phyloP scores from a whole-genome alignment of 2,797 vertebrate genomes.

The Rhodeus uyekii region DNA sequence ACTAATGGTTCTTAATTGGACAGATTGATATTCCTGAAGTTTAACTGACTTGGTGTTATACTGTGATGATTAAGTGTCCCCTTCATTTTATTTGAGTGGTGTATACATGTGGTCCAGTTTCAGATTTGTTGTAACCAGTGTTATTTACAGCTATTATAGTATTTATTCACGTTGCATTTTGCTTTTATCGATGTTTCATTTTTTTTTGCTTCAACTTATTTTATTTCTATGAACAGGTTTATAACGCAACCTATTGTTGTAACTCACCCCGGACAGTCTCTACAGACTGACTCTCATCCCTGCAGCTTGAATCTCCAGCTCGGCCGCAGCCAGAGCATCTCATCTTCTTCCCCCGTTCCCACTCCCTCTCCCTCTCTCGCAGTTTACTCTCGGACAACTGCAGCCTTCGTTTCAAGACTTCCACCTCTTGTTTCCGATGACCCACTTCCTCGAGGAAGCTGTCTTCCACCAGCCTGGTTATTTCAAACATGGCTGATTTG shows the following conservation, averaged over 20 bases:
- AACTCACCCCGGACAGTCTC: constrained; percentile 42
- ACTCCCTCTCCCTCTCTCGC: constrained; percentile 46
- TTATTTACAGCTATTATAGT: not conserved
- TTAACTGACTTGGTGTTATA: too few species aligned
- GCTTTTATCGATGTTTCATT: not conserved
- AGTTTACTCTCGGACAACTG: constrained; percentile 59
- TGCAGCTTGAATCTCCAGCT: constrained; percentile 14
- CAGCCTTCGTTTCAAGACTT: constrained; percentile 54
- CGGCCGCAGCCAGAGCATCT: constrained; percentile 46
- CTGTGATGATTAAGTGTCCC: too few species aligned
- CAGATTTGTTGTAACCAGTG: not conserved
- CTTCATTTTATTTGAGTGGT: too few species aligned
- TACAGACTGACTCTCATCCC: not conserved
- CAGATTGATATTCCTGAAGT: too few species aligned
- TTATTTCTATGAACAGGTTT: too few species aligned
- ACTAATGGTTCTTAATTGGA: too few species aligned
- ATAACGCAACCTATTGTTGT: too few species aligned
- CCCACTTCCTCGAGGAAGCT: constrained; percentile 62
- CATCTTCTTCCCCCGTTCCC: constrained; percentile 28
- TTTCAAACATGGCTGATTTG: constrained; percentile 64
- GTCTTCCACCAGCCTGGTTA: constrained; percentile 63
- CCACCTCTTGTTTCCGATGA: constrained; percentile 58
- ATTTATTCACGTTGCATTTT: not conserved
- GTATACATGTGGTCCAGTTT: not conserved
- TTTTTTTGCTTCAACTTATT: not conserved